phyloP scores from a whole-genome alignment of 2,797 vertebrate species.

The Taeniopygia guttata region DNA sequence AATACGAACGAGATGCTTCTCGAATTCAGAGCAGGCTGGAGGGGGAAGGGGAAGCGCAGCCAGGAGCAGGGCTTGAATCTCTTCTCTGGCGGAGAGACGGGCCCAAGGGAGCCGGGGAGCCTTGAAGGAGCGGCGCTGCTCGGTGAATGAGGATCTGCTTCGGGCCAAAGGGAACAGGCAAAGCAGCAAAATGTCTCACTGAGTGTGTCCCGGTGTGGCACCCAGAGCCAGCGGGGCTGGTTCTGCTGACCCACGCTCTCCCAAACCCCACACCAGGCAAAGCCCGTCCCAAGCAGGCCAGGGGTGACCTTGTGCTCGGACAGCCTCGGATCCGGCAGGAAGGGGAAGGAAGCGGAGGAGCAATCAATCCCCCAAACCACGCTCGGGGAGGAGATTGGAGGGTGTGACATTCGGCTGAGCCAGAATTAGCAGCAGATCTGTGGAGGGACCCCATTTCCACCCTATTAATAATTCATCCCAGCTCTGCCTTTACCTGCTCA shows the following conservation, averaged over 20 bases:
- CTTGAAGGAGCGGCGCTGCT: not conserved
- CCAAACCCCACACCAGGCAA: not conserved
- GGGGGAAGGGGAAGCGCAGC: not conserved
- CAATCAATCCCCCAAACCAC: slow-evolving; percentile 60
- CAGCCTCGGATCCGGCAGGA: not conserved
- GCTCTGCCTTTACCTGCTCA: slow-evolving; percentile 80
- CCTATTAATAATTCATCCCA: slow-evolving; percentile 83
- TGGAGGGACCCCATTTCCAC: slow-evolving; percentile 76
- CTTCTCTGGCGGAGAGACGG: not conserved
- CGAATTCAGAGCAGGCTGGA: slow-evolving; percentile 3
- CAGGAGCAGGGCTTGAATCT: not conserved
- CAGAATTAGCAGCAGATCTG: slow-evolving; percentile 74
- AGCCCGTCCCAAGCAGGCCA: not conserved
- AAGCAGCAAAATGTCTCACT: not conserved
- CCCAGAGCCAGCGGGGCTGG: not conserved
- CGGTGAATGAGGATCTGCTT: not conserved
- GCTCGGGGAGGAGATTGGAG: not conserved
- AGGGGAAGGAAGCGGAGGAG: slow-evolving; percentile 10
- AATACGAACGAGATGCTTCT: not conserved
- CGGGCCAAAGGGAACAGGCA: not conserved
- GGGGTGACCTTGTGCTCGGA: slow-evolving; percentile 67
- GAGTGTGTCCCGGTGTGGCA: not conserved
- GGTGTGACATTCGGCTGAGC: slow-evolving; percentile 54
- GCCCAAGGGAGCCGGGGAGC: not conserved
- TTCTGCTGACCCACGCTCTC: slow-evolving; percentile 55